These are phyloP conservation scores for Dasypus novemcinctus DNA, from an alignment of 2,113 vertebrate species.

Conservation along the genomic window DNA sequence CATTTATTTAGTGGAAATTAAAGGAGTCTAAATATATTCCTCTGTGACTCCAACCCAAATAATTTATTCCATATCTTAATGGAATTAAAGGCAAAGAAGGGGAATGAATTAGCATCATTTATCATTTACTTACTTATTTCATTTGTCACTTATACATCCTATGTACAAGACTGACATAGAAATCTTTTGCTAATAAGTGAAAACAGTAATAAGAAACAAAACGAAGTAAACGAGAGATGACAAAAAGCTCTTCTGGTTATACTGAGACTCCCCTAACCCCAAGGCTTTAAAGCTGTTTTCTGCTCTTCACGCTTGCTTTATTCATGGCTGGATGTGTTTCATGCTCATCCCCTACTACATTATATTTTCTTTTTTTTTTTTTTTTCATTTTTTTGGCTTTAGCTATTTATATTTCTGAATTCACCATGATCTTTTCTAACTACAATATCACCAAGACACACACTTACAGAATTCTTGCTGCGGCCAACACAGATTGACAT, in stretches of 20 bases:
- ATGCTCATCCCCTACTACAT: too few species aligned
- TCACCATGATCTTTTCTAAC: too few species aligned
- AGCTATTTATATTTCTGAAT: too few species aligned
- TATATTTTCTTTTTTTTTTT: too few species aligned
- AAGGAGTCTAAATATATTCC: neutral
- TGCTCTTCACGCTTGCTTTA: neutral
- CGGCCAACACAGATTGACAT: too few species aligned
- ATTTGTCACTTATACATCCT: neutral
- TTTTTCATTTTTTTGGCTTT: too few species aligned
- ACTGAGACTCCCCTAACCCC: neutral
- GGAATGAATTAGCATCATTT: neutral
- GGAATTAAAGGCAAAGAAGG: neutral
- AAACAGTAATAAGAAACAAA: neutral
- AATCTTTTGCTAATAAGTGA: neutral
- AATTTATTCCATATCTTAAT: conserved; percentile 9
- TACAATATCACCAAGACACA: too few species aligned
- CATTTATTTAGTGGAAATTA: neutral
- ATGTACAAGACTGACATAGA: neutral
- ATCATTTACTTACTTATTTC: too few species aligned
- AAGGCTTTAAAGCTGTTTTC: neutral
- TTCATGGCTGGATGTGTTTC: neutral
- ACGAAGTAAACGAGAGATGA: neutral
- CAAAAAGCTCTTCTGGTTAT: neutral
- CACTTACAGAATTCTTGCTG: too few species aligned
- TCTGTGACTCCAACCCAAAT: neutral